A percentile compares a stretch with the other conserved stretches of the same genome.
phyloP scores from a whole-genome alignment of 2,797 vertebrate genomes.

The Pseudochromis fuscus region DNA sequence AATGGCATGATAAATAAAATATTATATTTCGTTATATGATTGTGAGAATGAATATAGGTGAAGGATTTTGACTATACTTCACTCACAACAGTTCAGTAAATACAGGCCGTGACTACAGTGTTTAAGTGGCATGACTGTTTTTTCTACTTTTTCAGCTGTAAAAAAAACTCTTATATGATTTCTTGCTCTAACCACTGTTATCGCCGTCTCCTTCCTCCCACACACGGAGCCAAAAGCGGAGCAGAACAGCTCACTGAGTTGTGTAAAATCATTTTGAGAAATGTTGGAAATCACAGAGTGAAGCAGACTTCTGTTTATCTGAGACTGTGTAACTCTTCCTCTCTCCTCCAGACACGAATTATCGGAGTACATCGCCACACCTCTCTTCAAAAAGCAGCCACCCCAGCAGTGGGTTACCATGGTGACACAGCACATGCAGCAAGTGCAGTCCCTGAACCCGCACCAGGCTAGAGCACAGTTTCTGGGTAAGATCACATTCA shows the following conservation, averaged over 20 bases:
- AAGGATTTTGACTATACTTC: background rate
- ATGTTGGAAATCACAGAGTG: slow-evolving; percentile 46
- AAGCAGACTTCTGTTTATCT: slow-evolving; percentile 58
- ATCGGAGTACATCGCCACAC: slow-evolving; percentile 91
- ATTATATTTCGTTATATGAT: background rate
- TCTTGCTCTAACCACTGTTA: slow-evolving; percentile 34
- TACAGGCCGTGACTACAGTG: slow-evolving; percentile 12
- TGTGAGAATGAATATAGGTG: background rate
- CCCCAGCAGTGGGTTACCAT: slow-evolving; percentile 92
- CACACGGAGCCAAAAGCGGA: slow-evolving; percentile 25
- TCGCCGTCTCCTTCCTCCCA: slow-evolving; percentile 24
- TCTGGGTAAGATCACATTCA: slow-evolving; percentile 86
- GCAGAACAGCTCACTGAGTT: slow-evolving; percentile 43
- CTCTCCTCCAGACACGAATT: slow-evolving; percentile 87
- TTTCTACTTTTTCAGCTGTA: slow-evolving; percentile 16
- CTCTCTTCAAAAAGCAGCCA: slow-evolving; percentile 88
- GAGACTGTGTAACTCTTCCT: slow-evolving; percentile 22
- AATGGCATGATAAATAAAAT: too few relatives aligned
- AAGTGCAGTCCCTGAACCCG: slow-evolving; percentile 90
- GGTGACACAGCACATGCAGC: slow-evolving; percentile 91
- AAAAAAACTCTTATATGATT: slow-evolving; percentile 30
- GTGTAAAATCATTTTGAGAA: slow-evolving; percentile 33
- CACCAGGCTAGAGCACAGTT: slow-evolving; percentile 97
- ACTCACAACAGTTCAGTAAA: slow-evolving; percentile 4
- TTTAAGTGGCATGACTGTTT: slow-evolving; percentile 18